Evolutionary conservation across 1,140 invertebrate genomes (phyloP).

Genomic region (Liolophura sinensis): DNA sequence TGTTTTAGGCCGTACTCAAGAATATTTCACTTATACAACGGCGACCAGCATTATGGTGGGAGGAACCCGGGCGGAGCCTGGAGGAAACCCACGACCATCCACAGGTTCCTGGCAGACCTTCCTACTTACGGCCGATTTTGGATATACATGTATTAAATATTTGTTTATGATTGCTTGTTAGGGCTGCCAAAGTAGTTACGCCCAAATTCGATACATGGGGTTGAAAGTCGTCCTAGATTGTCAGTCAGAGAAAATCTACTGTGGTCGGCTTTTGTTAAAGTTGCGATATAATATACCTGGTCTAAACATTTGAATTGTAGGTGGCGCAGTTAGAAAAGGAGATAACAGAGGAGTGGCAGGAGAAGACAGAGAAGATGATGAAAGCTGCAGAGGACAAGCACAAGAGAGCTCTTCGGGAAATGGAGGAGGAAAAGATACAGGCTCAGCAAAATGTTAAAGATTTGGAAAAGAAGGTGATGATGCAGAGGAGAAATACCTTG

Average conservation of each 20-base stretch:
- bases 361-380: constrained; percentile 45
- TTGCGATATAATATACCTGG: not conserved
- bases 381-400: constrained; percentile 46
- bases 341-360: constrained; percentile 47
- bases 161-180: too few species aligned
- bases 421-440: constrained; percentile 51
- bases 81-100: too few species aligned
- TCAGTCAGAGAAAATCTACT: not conserved
- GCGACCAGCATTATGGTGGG: too few species aligned
- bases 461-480: constrained; percentile 41
- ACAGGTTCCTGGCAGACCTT: too few species aligned
- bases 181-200: too few species aligned
- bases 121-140: too few species aligned
- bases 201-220: too few species aligned
- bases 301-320: constrained; percentile 24
- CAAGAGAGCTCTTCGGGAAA: constrained; percentile 33
- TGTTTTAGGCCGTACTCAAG: too few species aligned
- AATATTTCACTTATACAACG: too few species aligned
- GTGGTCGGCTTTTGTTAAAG: not conserved
- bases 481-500: not conserved
- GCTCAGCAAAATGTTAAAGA: constrained; percentile 31
- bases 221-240: too few species aligned
- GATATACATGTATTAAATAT: too few species aligned
- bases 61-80: too few species aligned
- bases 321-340: constrained; percentile 50